Conservation (phyloP, 2,797 vertebrate genomes). For the Rhinogobio ventralis region DNA sequence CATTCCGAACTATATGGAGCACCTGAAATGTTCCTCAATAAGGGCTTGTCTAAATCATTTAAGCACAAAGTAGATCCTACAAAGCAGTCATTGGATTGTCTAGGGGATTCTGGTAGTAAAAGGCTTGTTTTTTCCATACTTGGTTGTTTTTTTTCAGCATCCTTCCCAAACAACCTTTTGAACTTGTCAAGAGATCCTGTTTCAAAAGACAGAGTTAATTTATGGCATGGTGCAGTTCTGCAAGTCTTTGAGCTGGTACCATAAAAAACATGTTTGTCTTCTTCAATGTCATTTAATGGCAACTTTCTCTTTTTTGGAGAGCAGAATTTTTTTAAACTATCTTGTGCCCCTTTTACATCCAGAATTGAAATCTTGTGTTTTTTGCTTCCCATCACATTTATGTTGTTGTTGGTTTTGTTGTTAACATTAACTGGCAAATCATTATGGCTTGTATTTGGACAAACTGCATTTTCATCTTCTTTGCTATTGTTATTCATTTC, state of each 20-base stretch:
- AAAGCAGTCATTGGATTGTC: conserved; percentile 9
- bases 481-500: conserved; percentile 23
- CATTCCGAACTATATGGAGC: conserved; percentile 63
- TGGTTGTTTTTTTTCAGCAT: conserved; percentile 44
- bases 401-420: conserved; percentile 15
- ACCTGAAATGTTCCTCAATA: conserved; percentile 51
- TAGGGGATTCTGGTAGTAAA: conserved; percentile 17
- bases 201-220: conserved; percentile 73
- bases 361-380: conserved; percentile 30
- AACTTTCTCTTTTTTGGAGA: conserved; percentile 68
- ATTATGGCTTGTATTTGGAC: conserved; percentile 18
- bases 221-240: conserved; percentile 65
- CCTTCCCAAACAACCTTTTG: conserved; percentile 82
- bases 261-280: conserved; percentile 26
- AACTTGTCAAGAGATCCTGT: conserved; percentile 90
- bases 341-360: conserved; percentile 29
- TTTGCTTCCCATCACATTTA: not conserved
- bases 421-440: conserved; percentile 32
- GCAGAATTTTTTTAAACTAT: conserved; percentile 51
- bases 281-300: conserved; percentile 50
- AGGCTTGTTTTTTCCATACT: not conserved
- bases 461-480: conserved; percentile 38
- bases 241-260: conserved; percentile 63
- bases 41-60: conserved; percentile 27
- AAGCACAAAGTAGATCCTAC: conserved; percentile 19